phyloP scores from a whole-genome alignment of 2,113 vertebrate species.

The Typhlomys cinereus region DNA sequence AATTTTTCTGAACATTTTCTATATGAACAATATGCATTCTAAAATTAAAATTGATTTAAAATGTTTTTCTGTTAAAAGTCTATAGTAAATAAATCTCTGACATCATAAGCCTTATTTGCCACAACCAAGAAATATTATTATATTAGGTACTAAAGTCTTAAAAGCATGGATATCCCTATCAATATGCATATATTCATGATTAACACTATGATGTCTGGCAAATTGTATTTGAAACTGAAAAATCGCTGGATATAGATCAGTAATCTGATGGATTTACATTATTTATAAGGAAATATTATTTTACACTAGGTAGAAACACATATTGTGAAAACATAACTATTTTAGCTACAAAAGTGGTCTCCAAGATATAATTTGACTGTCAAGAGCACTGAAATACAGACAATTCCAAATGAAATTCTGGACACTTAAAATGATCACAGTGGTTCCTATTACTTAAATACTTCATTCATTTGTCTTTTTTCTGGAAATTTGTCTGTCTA shows the following conservation, averaged over 20 bases:
- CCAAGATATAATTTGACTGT: neutral
- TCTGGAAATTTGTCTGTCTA: constrained; percentile 41
- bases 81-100: neutral
- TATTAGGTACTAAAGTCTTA: neutral
- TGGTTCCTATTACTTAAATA: constrained; percentile 28
- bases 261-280: neutral
- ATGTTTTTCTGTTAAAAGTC: constrained; percentile 9
- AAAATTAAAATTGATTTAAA: neutral
- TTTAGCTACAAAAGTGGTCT: constrained; percentile 23
- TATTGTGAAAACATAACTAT: neutral
- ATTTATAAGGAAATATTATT: constrained; percentile 20
- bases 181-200: neutral
- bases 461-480: neutral
- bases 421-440: constrained; percentile 38
- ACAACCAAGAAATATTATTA: neutral
- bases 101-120: neutral
- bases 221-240: neutral
- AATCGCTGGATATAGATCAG: neutral
- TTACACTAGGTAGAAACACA: neutral
- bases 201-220: neutral
- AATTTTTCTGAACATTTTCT: neutral
- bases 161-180: neutral
- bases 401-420: constrained; percentile 35
- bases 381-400: neutral
- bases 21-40: neutral